Percentiles rank a stretch among this genome's conserved stretches.
Conservation (phyloP, 1,140 invertebrate genomes). For the Caenorhabditis inopinata region DNA sequence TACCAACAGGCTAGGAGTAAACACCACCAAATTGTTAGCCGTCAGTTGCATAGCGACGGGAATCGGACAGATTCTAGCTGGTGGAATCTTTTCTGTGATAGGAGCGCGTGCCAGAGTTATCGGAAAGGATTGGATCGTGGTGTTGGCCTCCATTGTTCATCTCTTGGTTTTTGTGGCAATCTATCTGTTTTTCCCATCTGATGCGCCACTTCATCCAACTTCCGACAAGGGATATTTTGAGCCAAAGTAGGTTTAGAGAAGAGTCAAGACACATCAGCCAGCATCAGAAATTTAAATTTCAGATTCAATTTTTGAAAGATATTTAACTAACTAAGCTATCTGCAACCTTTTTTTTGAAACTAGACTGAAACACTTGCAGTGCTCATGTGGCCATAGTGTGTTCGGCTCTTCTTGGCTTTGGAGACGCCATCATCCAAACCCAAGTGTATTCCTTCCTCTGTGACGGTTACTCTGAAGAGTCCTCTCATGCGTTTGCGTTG, state of each 20-base stretch:
- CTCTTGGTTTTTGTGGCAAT: background rate
- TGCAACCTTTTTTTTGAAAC: background rate
- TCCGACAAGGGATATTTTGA: background rate
- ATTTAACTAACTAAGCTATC: background rate
- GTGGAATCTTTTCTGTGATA: background rate
- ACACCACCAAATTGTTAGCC: background rate
- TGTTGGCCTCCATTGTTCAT: background rate
- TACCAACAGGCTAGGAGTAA: background rate
- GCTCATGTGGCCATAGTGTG: background rate
- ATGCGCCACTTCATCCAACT: background rate
- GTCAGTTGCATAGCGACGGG: background rate
- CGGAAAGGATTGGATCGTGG: background rate
- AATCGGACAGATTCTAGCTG: background rate
- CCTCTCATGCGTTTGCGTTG: background rate
- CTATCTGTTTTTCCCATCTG: background rate
- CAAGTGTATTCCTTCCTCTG: background rate
- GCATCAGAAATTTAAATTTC: no score
- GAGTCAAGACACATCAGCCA: no score
- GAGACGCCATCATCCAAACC: background rate
- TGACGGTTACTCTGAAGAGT: constrained; percentile 15
- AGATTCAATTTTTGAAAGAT: no score
- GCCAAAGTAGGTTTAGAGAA: background rate
- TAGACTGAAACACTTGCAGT: background rate
- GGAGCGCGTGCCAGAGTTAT: background rate
- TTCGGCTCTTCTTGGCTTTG: background rate